Evolutionary conservation across 2,113 vertebrate genomes (phyloP).

Genomic region (Ifrita kowaldi): DNA sequence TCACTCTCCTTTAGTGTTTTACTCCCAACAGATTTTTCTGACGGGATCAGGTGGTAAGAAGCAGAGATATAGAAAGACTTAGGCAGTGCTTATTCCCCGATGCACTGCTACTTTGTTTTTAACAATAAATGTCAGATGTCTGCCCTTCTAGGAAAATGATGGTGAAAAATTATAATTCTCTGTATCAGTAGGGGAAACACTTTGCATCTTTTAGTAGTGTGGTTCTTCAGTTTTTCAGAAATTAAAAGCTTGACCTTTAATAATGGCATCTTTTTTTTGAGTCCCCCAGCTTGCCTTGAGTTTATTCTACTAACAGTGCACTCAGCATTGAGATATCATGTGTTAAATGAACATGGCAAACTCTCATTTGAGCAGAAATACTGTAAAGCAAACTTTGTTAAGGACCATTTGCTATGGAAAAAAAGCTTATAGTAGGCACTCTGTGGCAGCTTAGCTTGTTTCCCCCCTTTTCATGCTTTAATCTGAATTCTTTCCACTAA

Average conservation of each 20-base stretch:
- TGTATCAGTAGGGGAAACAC: neutral
- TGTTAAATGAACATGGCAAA: slow-evolving; percentile 28
- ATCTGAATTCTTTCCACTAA: slow-evolving; percentile 10
- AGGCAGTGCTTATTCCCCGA: neutral
- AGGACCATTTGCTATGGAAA: neutral
- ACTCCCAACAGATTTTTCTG: neutral
- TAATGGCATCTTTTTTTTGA: neutral
- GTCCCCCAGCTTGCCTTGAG: neutral
- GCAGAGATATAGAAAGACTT: neutral
- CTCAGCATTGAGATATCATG: neutral
- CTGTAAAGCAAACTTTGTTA: slow-evolving; percentile 30
- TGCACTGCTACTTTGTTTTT: neutral
- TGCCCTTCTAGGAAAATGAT: neutral
- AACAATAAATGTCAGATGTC: neutral
- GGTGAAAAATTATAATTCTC: neutral
- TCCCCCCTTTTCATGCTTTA: neutral
- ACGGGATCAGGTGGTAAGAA: neutral
- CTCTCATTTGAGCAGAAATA: slow-evolving; percentile 36
- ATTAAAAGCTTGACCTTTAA: slow-evolving; percentile 6
- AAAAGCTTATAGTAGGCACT: neutral
- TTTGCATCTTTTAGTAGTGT: neutral
- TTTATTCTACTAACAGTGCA: neutral
- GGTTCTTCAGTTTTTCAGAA: neutral
- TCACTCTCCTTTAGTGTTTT: neutral
- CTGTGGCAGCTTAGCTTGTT: neutral